These are phyloP conservation scores for Eupithecia exiguata DNA, from an alignment of 2,888 invertebrate species.

Conservation along the genomic window DNA sequence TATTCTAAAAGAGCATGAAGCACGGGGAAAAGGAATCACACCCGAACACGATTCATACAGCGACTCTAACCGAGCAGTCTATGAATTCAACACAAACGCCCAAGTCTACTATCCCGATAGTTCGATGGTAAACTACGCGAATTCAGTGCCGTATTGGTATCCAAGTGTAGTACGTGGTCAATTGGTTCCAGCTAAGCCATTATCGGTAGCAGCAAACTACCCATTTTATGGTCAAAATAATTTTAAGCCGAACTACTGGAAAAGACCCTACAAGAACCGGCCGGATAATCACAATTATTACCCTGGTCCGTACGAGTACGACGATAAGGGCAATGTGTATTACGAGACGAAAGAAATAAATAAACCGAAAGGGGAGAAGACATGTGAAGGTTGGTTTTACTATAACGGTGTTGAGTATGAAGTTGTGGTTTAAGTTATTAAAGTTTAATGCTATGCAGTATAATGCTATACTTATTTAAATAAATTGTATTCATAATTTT, in stretches of 20 bases:
- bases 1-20: slow-evolving; percentile 36
- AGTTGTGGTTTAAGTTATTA: slow-evolving; percentile 47
- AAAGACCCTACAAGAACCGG: slow-evolving; percentile 38
- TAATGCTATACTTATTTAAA: too few species aligned
- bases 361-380: slow-evolving; percentile 54
- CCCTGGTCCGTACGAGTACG: slow-evolving; percentile 37
- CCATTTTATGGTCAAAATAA: slow-evolving; percentile 35
- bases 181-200: slow-evolving; percentile 33
- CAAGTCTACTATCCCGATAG: slow-evolving; percentile 25
- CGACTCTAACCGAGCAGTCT: slow-evolving; percentile 24
- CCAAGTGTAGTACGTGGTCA: slow-evolving; percentile 36
- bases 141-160: slow-evolving; percentile 38
- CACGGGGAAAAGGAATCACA: slow-evolving; percentile 33
- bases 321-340: slow-evolving; percentile 46
- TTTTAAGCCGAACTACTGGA: slow-evolving; percentile 25
- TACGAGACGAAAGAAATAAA: slow-evolving; percentile 56
- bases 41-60: slow-evolving; percentile 28
- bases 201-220: slow-evolving; percentile 23
- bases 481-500: neutral
- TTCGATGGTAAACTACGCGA: slow-evolving; percentile 18
- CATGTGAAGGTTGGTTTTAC: slow-evolving; percentile 69
- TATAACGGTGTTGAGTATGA: slow-evolving; percentile 70
- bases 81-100: slow-evolving; percentile 28
- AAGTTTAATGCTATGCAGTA: too few species aligned
- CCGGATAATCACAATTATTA: slow-evolving; percentile 37